phyloP scores from a whole-genome alignment of 2,888 invertebrate genomes.

The Tholera decimalis region DNA sequence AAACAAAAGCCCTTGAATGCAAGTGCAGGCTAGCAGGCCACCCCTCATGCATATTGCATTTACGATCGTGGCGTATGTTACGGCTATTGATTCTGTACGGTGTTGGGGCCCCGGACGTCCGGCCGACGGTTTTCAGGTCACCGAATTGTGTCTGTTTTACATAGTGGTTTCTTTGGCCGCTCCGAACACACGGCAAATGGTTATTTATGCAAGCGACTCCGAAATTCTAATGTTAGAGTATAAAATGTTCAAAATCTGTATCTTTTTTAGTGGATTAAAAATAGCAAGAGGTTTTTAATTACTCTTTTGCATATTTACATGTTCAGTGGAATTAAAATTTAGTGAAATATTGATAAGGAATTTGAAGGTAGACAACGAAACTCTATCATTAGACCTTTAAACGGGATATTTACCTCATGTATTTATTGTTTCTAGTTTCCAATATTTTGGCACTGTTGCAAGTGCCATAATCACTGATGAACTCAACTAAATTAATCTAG shows the following conservation, averaged over 20 bases:
- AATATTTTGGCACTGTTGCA: too few relatives aligned
- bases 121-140: slow-evolving; percentile 68
- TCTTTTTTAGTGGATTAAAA: neutral
- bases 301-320: too few relatives aligned
- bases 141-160: slow-evolving; percentile 60
- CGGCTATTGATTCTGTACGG: slow-evolving; percentile 72
- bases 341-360: too few relatives aligned
- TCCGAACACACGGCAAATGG: slow-evolving; percentile 10
- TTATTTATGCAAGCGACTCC: slow-evolving; percentile 39
- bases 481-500: too few relatives aligned
- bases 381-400: too few relatives aligned
- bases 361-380: too few relatives aligned
- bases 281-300: too few relatives aligned
- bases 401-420: too few relatives aligned
- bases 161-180: slow-evolving; percentile 54
- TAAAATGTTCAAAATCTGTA: neutral
- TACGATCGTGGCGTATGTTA: slow-evolving; percentile 66
- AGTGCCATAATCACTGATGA: too few relatives aligned
- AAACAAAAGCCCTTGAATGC: slow-evolving; percentile 27
- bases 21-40: slow-evolving; percentile 39
- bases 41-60: slow-evolving; percentile 73
- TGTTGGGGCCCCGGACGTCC: slow-evolving; percentile 63
- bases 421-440: too few relatives aligned
- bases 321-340: too few relatives aligned
- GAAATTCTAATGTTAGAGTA: slow-evolving; percentile 22